These are phyloP conservation scores for Autographa gamma DNA, from an alignment of 2,888 invertebrate genomes.

Conservation along the genomic window DNA sequence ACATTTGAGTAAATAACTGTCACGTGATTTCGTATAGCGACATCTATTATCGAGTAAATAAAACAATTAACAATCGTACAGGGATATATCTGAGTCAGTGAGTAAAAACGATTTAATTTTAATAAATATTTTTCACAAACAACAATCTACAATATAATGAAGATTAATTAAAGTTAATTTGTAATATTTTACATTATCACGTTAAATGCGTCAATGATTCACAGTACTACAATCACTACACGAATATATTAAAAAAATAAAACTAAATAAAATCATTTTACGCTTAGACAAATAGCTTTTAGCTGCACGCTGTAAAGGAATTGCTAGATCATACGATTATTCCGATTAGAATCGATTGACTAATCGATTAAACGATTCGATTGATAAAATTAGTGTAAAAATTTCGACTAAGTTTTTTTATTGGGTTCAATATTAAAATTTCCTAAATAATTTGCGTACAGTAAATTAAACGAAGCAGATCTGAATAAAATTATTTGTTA, in stretches of 20 bases:
- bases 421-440: slow-evolving; percentile 5
- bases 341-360: slow-evolving; percentile 8
- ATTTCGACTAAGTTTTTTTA: slow-evolving; percentile 27
- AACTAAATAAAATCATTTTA: slow-evolving; percentile 44
- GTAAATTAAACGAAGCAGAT: slow-evolving; percentile 45
- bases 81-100: slow-evolving; percentile 12
- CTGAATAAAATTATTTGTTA: slow-evolving; percentile 45
- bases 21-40: not conserved
- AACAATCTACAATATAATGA: slow-evolving; percentile 38
- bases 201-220: slow-evolving; percentile 56
- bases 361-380: slow-evolving; percentile 24
- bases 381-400: slow-evolving; percentile 21
- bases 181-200: slow-evolving; percentile 53
- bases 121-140: slow-evolving; percentile 40
- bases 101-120: slow-evolving; percentile 7
- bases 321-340: slow-evolving; percentile 18
- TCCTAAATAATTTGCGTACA: slow-evolving; percentile 21
- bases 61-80: not conserved
- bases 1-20: not conserved
- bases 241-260: slow-evolving; percentile 37
- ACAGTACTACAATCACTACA: slow-evolving; percentile 51
- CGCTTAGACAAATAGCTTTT: slow-evolving; percentile 36
- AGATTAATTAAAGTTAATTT: slow-evolving; percentile 52
- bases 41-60: slow-evolving; percentile 13
- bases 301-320: slow-evolving; percentile 43